Base-by-base conservation (phyloP, 2,797 vertebrate species). In the Pangasius sanitwongsei region DNA sequence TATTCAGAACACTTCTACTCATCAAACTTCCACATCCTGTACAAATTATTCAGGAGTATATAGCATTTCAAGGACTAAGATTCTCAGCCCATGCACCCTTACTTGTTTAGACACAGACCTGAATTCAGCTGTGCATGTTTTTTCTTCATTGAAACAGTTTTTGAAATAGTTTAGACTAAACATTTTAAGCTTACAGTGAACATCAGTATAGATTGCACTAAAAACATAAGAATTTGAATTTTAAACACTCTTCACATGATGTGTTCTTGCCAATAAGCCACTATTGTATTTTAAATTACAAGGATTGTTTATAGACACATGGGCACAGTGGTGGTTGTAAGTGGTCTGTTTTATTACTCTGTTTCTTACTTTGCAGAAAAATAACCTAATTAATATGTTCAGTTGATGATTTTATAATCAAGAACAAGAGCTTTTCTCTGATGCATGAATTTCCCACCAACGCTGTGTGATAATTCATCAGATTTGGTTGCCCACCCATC, bases 1-100 rank as follows among this genome's bases (percentile, higher is more conserved):
- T 95, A 94, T 94, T 95, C 86, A 95, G 92, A 94, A 92, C 88
- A 93, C 90, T 78, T 92, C 85, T 61, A 92, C 92, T 93, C 90
- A 89, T 93, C 92, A 94, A 90, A 88, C 34, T 83, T 87, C 86
- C 87, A 89, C 91, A 89, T 87, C 91, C 83, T 67, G 57, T 85
- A 91, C 86, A 91, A 93, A 94, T 93, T 31, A 93, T 87, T 91
- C 92, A 88, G 89, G 88, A 87, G 91, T 61, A 1, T 83, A 84
- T 89, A 89, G 63, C 81, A 87, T 90, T 88, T 84, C 89, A 86
- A 72, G 15, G 20, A 15, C 34, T 41, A 44, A 28, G 34, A 44
- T 63, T 44, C 41, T 23, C 44, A 77, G 31, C 4, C 25, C 23
- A 13, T 48, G 6, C 28, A 53, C 25, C 77, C 16, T 55, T 34